Conservation (phyloP, 2,888 invertebrate species). For the Eremobia ochroleuca region DNA sequence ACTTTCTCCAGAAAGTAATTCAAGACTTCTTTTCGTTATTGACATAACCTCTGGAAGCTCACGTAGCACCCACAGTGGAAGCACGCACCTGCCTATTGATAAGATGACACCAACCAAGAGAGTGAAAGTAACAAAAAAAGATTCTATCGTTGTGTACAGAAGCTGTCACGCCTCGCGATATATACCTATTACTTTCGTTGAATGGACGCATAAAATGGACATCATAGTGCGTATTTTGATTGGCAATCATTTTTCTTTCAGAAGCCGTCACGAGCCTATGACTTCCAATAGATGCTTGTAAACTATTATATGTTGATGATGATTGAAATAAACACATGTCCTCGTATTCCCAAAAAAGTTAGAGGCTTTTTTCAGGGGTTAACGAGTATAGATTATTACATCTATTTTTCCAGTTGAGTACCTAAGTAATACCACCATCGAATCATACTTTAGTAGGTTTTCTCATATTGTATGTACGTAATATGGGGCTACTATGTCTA, state of each 20-base stretch:
- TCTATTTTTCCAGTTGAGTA: not conserved
- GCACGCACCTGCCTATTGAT: conserved; percentile 56
- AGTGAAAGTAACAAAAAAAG: conserved; percentile 60
- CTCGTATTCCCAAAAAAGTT: not conserved
- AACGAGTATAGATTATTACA: not conserved
- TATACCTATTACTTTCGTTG: conserved; percentile 44
- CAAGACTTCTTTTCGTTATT: conserved; percentile 22
- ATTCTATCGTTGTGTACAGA: conserved; percentile 23
- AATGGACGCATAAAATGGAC: conserved; percentile 1
- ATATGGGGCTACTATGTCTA: not conserved
- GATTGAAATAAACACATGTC: not conserved
- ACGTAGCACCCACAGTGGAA: conserved; percentile 57
- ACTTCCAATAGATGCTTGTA: not conserved
- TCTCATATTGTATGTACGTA: not conserved
- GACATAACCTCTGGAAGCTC: conserved; percentile 53
- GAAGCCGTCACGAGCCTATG: not conserved
- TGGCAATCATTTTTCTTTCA: not conserved
- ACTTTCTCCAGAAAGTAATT: conserved; percentile 36
- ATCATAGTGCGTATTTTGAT: conserved; percentile 8
- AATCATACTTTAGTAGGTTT: not conserved
- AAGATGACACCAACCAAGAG: conserved; percentile 40
- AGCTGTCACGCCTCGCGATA: conserved; percentile 17
- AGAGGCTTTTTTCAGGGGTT: not conserved
- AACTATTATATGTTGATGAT: not conserved
- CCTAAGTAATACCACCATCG: not conserved